Percentiles rank a stretch among this genome's conserved stretches.
These are phyloP conservation scores for Baronia brevicornis DNA, from an alignment of 2,888 invertebrate genomes.

Conservation along the genomic window DNA sequence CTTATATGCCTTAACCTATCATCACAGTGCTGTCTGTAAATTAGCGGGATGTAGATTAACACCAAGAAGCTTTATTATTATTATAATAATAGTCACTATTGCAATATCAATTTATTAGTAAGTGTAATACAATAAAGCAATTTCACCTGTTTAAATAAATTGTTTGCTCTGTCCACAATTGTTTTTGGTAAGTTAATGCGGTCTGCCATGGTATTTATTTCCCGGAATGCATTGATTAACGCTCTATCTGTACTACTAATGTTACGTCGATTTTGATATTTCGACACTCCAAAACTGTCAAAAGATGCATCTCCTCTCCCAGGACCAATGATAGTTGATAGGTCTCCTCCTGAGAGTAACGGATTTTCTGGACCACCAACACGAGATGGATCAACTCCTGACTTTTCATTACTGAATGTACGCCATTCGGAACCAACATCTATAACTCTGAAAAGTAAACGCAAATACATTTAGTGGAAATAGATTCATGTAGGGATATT, in stretches of 20 bases:
- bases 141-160: conserved; percentile 95
- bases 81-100: neutral
- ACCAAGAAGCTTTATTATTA: too few relatives aligned
- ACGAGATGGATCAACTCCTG: conserved; percentile 98
- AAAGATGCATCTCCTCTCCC: conserved; percentile 88
- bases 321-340: conserved; percentile 95
- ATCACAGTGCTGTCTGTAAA: too few relatives aligned
- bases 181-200: conserved; percentile 97
- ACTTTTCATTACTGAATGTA: conserved; percentile 99
- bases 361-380: conserved; percentile 99
- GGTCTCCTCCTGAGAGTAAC: conserved; percentile 93
- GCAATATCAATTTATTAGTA: neutral
- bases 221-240: conserved; percentile 95
- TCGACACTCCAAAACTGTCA: conserved; percentile 88
- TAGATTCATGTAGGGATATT: neutral
- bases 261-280: conserved; percentile 83
- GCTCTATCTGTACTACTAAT: conserved; percentile 97
- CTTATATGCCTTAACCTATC: too few relatives aligned
- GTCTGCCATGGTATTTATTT: conserved; percentile 99
- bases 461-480: neutral
- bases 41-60: too few relatives aligned
- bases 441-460: conserved; percentile 83
- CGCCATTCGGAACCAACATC: conserved; percentile 99
- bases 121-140: neutral
- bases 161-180: conserved; percentile 97